Base-by-base conservation (phyloP, 2,797 vertebrate species). In the Ceyx erithaca region DNA sequence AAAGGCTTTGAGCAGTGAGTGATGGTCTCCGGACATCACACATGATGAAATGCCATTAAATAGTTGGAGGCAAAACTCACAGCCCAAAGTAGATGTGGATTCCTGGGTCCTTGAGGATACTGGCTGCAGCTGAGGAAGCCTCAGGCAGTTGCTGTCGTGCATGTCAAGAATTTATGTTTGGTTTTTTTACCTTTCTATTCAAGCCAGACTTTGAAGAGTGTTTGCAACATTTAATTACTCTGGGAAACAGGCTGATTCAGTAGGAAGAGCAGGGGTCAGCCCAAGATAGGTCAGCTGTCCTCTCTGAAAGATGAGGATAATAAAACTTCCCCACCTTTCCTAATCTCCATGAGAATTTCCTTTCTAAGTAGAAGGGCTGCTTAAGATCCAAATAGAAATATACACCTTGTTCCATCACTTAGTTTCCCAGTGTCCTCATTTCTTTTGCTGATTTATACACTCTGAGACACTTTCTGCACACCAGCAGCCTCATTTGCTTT, bases 11-110 rank as follows among this genome's bases (percentile, higher is more conserved):
- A 92, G 81, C 23, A 18, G 48, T 0, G 4, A 75, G 30, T 43
- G 80, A 54, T 69, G 59, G 88, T 54, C 89, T 90, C 66, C 4
- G 81, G 84, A 75, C 85, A 45, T 41, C 2, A 0, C 4, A 1
- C 1, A 4, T 40, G 81, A 85, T 76, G 80, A 90, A 77, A 70
- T 51, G 90, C 71, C 77, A 5, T 28, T 31, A 73, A 92, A 94
- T 9, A 85, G 90, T 87, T 94, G 88, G 84, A 89, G 94, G 94
- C 91, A 93, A 95, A 92, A 93, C 80, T 90, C 31, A 3, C 57
- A 91, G 82, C 94, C 77, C 84, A 17, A 58, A 79, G 52, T 81
- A 40, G n/a, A 1, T 10, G 84, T 64, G 92, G 59, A 76, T 87
- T 59, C 59, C 48, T 2, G 45, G 35, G 63, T 79, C 94, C 86